Base-by-base conservation (phyloP, 53 echinoderm and acorn worm species). In the Zoroaster sp. region DNA sequence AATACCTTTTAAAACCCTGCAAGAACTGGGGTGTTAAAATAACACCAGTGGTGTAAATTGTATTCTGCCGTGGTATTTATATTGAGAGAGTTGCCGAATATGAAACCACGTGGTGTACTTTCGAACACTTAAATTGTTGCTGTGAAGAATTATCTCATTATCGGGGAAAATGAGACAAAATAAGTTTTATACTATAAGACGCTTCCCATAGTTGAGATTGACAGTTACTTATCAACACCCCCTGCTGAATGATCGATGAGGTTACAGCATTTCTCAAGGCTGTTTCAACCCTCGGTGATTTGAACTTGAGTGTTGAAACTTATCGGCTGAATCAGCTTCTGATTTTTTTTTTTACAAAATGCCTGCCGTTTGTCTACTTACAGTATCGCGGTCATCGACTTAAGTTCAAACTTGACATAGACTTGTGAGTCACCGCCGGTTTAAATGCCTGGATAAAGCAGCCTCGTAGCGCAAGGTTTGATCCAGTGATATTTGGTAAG, bases 301-400 rank as follows among this genome's bases (percentile, higher is more conserved):
- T 59, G 25, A 59, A 28, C 63, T 59, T 59, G 28, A 9, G 63
- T 59, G 63, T 59, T 59, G 63, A 59, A 59, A 59, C 21, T 20
- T 28, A 59, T 28, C 28, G 63, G 25, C 28, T 59, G 63, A 59
- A 59, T 59, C 63, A 59, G 63, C 63, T 25, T 59, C 28, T 28
- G 63, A 28, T 59, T 23, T 3, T n/a, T n/a, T n/a, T n/a, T n/a
- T n/a, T n/a, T n/a, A n/a, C n/a, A n/a, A n/a, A 12, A 18, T 1
- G 74, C 12, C 77, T 32, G 23, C 47, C 12, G 54, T 77, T 52
- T 33, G 47, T 35, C 34, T 41, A 43, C 34, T 13, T 23, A 20
- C 71, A n/a, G 51, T 11, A 34, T 77, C 77, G 47, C 77, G 77
- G 77, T 77, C 77, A 77, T 47, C 77, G 77, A 77, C 77, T 77